Evolutionary conservation across 2,113 vertebrate species (phyloP).

Genomic region (Hyperoodon ampullatus): DNA sequence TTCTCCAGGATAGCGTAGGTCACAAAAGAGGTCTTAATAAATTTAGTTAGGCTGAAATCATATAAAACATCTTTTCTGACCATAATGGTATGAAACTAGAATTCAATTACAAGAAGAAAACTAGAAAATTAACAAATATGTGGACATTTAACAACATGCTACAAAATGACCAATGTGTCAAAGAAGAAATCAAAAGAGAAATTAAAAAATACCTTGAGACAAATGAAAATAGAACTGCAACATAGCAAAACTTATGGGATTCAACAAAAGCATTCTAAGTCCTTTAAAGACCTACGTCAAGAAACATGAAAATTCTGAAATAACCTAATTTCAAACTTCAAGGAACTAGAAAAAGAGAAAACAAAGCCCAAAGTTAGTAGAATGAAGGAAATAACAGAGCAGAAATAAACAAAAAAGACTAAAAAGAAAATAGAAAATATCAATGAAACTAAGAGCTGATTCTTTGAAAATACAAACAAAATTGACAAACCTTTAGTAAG

Average conservation of each 20-base stretch:
- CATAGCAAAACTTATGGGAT: neutral
- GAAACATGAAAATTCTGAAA: neutral
- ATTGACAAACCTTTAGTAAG: neutral
- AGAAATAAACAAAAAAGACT: neutral
- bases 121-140: neutral
- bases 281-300: neutral
- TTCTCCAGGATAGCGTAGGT: neutral
- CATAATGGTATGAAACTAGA: neutral
- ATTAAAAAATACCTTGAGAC: neutral
- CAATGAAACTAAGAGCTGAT: neutral
- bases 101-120: neutral
- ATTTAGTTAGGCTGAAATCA: neutral
- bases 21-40: neutral
- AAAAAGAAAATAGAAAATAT: neutral
- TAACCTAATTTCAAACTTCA: neutral
- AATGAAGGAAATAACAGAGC: neutral
- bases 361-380: neutral
- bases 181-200: no score
- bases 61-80: neutral
- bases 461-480: neutral
- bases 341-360: neutral
- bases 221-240: neutral
- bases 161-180: neutral
- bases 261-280: neutral
- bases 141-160: neutral